Base-by-base conservation (phyloP, 2,797 vertebrate species). In the Anolis apletophallus region DNA sequence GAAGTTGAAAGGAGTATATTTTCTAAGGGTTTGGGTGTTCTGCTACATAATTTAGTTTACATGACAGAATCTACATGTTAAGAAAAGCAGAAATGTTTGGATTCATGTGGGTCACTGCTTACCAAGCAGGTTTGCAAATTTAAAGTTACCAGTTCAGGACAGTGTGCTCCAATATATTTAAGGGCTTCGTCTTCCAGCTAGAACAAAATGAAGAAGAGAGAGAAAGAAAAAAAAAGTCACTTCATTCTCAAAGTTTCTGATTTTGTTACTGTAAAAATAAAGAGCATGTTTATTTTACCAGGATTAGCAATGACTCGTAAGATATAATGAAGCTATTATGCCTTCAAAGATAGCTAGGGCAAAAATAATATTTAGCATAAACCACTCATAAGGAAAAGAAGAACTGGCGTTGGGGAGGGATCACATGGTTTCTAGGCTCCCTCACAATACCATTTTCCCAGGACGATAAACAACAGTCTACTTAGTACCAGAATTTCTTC, bases 141-240 rank as follows among this genome's bases (percentile, higher is more conserved):
- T 93, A 99, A 97, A 7, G 98, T 98, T 96, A 99, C 97, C 96
- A 99, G 96, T 73, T 99, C 98, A 11, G 98, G 98, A 96, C 98
- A 99, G 87, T 99, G 97, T 12, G 97, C 97, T 57, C 99, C 98
- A 2, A 99, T 99, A 92, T 98, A 98, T 89, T 99, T 99, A 92
- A 99, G 96, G 80, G 98, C 99, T 95, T 99, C 99, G 1, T 99
- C 98, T 94, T 99, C 99, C 40, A 99, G 95, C 98, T 99, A 94
- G 3, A 80, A 85, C 57, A 61, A 34, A 85, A 85, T 34, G 12
- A 26, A 26, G 54, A 64, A 16, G 91, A 87, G 64, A 75, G 77
- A 50, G 17, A 19, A 12, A 19, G 85, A 29, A 1, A 55, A 55
- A 40, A 46, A 52, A 32, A 81, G n/a, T 5, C 69, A 81, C 32